Evolutionary conservation across 2,888 invertebrate species (phyloP), one percentile per base, ranked within the genome.

Genomic region (Drosophila buzzatii): DNA sequence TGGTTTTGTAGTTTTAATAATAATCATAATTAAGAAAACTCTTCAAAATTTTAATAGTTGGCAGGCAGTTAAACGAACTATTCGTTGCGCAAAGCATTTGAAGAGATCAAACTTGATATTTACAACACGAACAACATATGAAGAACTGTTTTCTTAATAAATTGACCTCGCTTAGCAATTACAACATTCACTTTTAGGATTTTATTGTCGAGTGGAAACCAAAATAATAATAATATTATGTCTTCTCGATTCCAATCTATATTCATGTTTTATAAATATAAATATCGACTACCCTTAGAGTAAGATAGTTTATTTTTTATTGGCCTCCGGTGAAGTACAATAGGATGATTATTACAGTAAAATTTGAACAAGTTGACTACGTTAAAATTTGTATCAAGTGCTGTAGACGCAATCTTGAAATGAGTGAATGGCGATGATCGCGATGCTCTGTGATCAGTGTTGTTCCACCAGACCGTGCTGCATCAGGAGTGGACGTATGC

Each of bases 401-500:
- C 14, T 18, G 10, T 7, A 10, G 18, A 18, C 42, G 31, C 41
- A 23, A 16, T 23, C 18, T 64, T 16, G 27, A 9, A 10, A 49
- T 31, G 27, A 10, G 12, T 12, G 5, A 16, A 9, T 8, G 23
- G 9, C 23, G n/a, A 35, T 9, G 20, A 23, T n/a, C 9, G 14
- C 2, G 27, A 4, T 27, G 27, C 27, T 27, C 7, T 16, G 16
- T 27, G 39, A 1, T n/a, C 39, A 55, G 12, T 53, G 18, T 4
- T 16, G 7, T 0, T 18, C 10, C 4, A 57, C 4, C 1, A 55
- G 23, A 9, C 71, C 73, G 27, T 78, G 49, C n/a, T 81, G 57
- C 10, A 81, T 47, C 0, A 86, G 27, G 2, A 70, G 67, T 14
- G 55, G 53, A 0, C 67, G 70, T 37, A 85, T 33, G 6, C 44